Evolutionary conservation across 2,888 invertebrate species (phyloP).

Genomic region (Criorhina ranunculi): DNA sequence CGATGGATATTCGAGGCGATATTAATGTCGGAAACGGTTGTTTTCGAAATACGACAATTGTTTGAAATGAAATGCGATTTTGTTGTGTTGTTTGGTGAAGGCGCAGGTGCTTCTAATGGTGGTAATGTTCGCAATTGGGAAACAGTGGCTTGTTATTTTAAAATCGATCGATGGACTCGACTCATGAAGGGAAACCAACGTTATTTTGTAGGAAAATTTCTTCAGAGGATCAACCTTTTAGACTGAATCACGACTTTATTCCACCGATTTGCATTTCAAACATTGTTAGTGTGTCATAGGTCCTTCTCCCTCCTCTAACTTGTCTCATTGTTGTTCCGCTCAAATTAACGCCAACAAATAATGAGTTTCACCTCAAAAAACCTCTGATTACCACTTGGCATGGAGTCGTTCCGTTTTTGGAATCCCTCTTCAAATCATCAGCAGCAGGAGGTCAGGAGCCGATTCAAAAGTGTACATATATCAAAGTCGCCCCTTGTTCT

Average conservation of each 20-base stretch:
- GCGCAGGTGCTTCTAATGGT: too few relatives aligned
- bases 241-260: neutral
- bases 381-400: constrained; percentile 54
- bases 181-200: too few relatives aligned
- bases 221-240: neutral
- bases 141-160: too few relatives aligned
- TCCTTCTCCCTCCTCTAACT: neutral
- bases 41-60: constrained; percentile 10
- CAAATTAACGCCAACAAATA: constrained; percentile 69
- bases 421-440: constrained; percentile 27
- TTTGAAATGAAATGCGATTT: neutral
- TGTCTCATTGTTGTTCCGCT: constrained; percentile 51
- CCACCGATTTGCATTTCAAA: neutral
- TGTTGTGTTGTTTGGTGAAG: too few relatives aligned
- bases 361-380: constrained; percentile 58
- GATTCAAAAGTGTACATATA: constrained; percentile 56
- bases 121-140: too few relatives aligned
- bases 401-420: constrained; percentile 26
- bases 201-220: neutral
- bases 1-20: constrained; percentile 31
- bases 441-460: constrained; percentile 68
- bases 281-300: neutral
- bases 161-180: too few relatives aligned
- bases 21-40: constrained; percentile 30
- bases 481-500: constrained; percentile 54